phyloP scores from a whole-genome alignment of 2,888 invertebrate genomes.

The Diarsia mendica region DNA sequence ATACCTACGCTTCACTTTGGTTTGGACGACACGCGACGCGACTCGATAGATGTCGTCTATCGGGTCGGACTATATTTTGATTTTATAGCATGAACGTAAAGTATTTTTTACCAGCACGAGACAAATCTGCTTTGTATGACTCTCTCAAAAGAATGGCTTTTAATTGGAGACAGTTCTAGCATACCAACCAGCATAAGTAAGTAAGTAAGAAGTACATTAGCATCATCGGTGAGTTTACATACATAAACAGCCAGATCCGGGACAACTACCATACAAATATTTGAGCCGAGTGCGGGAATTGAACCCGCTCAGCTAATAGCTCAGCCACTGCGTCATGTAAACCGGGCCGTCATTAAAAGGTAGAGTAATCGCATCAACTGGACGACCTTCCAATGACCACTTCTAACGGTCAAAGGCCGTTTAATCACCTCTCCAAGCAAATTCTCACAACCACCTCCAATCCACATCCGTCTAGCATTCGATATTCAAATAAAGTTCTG shows the following conservation, averaged over 20 bases:
- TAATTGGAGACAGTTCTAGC: not conserved
- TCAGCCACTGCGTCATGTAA: not conserved
- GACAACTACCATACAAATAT: no score
- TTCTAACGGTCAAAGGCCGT: not conserved
- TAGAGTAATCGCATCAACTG: not conserved
- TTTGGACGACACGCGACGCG: not conserved
- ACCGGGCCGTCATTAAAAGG: not conserved
- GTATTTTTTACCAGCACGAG: not conserved
- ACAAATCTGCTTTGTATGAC: not conserved
- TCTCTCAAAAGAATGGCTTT: not conserved
- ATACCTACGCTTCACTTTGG: not conserved
- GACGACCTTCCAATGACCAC: not conserved
- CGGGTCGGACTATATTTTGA: not conserved
- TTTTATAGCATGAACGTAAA: not conserved
- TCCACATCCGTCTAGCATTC: conserved; percentile 50
- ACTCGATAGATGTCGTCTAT: not conserved
- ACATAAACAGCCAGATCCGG: no score
- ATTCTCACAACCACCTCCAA: conserved; percentile 18
- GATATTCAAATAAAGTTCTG: conserved; percentile 55
- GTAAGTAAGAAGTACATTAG: no score
- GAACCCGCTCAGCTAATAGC: not conserved
- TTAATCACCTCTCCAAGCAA: not conserved
- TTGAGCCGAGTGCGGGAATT: no score
- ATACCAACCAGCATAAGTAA: not conserved
- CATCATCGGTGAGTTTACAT: no score